Percentiles rank a stretch among this genome's conserved stretches.
These are phyloP conservation scores for Octonoba sinensis DNA, from an alignment of 2,888 invertebrate genomes.

Conservation along the genomic window DNA sequence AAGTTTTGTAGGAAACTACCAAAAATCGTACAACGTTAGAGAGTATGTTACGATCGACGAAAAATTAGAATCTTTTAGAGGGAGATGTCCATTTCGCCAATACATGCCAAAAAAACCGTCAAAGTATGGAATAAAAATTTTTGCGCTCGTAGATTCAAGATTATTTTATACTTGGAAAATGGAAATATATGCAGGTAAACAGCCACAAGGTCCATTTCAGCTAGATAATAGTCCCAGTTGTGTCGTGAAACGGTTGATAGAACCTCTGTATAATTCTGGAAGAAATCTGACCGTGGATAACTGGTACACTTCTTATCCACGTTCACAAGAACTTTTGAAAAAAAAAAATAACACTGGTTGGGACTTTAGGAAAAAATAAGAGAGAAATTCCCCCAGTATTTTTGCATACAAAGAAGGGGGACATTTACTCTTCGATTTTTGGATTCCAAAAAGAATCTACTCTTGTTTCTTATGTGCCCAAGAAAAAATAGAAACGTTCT, in stretches of 20 bases:
- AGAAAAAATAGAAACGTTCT: slow-evolving; percentile 1
- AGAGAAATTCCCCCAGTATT: slow-evolving; percentile 20
- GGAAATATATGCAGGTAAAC: slow-evolving; percentile 40
- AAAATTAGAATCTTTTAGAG: slow-evolving; percentile 26
- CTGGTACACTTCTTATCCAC: background rate
- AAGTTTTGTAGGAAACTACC: slow-evolving; percentile 3
- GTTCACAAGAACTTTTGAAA: too few relatives aligned
- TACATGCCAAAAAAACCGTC: slow-evolving; percentile 27
- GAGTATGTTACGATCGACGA: slow-evolving; percentile 40
- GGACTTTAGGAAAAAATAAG: slow-evolving; percentile 20
- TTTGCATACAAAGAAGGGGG: background rate
- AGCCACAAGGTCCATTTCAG: slow-evolving; percentile 35
- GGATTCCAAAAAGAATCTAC: slow-evolving; percentile 5
- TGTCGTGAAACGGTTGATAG: too few relatives aligned
- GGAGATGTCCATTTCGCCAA: slow-evolving; percentile 29
- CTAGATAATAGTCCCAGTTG: background rate
- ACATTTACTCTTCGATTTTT: slow-evolving; percentile 10
- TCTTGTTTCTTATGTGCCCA: slow-evolving; percentile 12
- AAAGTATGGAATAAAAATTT: slow-evolving; percentile 44
- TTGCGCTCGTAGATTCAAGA: slow-evolving; percentile 24
- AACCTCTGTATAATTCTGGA: too few relatives aligned
- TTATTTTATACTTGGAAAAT: slow-evolving; percentile 36
- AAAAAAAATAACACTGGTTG: background rate
- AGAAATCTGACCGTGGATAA: background rate
- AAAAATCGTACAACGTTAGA: slow-evolving; percentile 17